Base-by-base conservation (phyloP, 2,113 vertebrate genomes). In the Triplophysa tibetana region DNA sequence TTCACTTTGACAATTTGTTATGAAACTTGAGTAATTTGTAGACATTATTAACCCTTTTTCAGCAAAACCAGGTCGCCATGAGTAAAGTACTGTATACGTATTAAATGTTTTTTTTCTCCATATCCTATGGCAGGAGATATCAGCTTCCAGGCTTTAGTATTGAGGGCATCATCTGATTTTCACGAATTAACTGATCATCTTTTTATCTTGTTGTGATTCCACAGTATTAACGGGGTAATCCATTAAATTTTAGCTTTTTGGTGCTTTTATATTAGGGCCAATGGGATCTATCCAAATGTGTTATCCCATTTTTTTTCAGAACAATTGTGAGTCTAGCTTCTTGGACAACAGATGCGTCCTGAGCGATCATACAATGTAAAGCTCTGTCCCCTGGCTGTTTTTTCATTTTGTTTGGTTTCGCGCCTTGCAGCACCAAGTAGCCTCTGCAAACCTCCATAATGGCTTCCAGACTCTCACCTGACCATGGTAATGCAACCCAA, bases 401-500 rank as follows among this genome's bases (percentile, higher is more conserved):
- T 67, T 50, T n/a, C 33, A 78, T 81, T 81, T 81, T 78, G 79
- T 81, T 75, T 78, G 75, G 81, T 70, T 84, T 81, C 81, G 63
- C 48, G 75, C 83, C 79, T 81, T 68, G 70, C 33, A 81, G 82
- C 82, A 81, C 82, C 67, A 77, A 77, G 78, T 81, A 79, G 78
- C 82, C 82, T 81, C 74, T 69, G 38, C 17, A 17, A 89, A 78
- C 85, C 88, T 82, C 87, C 80, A 82, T 66, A 77, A 86, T 86
- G 83, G 81, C 84, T 79, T 77, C 60, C 85, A 87, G 33, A 86
- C 79, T 83, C 70, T 81, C 84, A 81, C 87, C 87, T 85, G 80
- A 82, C 85, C 82, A 77, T 82, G 73, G 83, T 86, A 83, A 89
- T 90, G 85, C 83, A 82, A 84, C 85, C 81, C 86, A 82, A 79